These are phyloP conservation scores for Silurus meridionalis DNA, from an alignment of 2,113 vertebrate genomes.

Conservation along the genomic window DNA sequence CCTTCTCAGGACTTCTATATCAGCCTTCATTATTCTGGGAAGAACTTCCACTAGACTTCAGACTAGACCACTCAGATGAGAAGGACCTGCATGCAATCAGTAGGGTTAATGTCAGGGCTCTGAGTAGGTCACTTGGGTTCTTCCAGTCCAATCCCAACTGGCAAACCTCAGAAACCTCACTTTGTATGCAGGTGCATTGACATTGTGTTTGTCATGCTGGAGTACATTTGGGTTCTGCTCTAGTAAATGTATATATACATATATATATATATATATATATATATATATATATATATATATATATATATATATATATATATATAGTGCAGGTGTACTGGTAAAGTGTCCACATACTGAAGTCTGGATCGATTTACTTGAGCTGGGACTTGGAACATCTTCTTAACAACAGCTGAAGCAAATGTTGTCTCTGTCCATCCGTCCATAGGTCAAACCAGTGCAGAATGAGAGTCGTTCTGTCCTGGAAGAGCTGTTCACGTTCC, in stretches of 20 bases:
- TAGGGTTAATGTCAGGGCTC: not conserved
- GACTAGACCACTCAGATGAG: not conserved
- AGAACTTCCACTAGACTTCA: not conserved
- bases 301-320: too few species aligned
- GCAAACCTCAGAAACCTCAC: not conserved
- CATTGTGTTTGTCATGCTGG: not conserved
- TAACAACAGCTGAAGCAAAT: constrained; percentile 75
- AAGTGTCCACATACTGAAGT: not conserved
- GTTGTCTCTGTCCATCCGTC: constrained; percentile 81
- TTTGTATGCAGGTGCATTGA: not conserved
- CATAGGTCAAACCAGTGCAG: constrained; percentile 87
- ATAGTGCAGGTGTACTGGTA: too few species aligned
- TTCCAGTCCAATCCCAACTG: not conserved
- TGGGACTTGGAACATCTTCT: constrained; percentile 75
- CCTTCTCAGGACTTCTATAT: not conserved
- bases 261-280: too few species aligned
- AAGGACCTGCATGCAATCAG: not conserved
- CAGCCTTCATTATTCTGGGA: not conserved
- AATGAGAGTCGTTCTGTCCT: constrained; percentile 80
- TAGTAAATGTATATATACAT: not conserved
- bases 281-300: too few species aligned
- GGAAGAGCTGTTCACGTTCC: constrained; percentile 74
- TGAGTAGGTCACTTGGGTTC: not conserved
- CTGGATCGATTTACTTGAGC: constrained; percentile 71
- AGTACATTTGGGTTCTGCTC: not conserved